A percentile compares a stretch with the other conserved stretches of the same genome.
Evolutionary conservation across 2,113 vertebrate species (phyloP).

Genomic region (Leucopsar rothschildi): DNA sequence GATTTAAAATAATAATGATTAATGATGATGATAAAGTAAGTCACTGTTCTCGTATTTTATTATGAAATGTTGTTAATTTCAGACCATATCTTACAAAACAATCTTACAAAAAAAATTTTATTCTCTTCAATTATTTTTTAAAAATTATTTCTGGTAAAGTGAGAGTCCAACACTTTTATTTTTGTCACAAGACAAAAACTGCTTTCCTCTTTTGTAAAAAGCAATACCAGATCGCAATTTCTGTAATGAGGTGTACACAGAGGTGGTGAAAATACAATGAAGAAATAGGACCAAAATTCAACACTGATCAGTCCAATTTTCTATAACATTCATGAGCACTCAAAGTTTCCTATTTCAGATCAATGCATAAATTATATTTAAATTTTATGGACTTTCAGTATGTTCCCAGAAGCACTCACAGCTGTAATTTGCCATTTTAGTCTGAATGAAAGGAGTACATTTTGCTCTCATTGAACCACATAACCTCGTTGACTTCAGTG

Average conservation of each 20-base stretch:
- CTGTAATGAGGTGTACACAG: not conserved
- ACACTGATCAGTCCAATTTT: not conserved
- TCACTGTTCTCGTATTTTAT: not conserved
- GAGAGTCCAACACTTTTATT: not conserved
- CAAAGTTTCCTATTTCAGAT: slow-evolving; percentile 13
- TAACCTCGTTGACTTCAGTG: slow-evolving; percentile 1
- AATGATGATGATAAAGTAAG: not conserved
- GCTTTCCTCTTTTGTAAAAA: not conserved
- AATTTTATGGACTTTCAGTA: not conserved
- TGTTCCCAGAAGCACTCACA: not conserved
- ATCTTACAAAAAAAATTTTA: not conserved
- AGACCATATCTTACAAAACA: not conserved
- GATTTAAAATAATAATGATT: not conserved
- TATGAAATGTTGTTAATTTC: not conserved
- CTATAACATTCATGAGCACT: not conserved
- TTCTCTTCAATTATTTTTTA: not conserved
- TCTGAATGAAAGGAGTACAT: slow-evolving; percentile 1
- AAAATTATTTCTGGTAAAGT: not conserved
- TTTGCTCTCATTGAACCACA: not conserved
- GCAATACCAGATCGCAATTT: not conserved
- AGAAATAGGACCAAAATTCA: not conserved
- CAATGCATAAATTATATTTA: slow-evolving; percentile 9
- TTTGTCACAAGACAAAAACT: not conserved
- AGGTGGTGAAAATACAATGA: not conserved
- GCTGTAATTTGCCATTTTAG: slow-evolving; percentile 18